Evolutionary conservation across 2,113 vertebrate species (phyloP), one percentile per base, ranked within the genome.

Genomic region (Phrynosoma blainvillii): DNA sequence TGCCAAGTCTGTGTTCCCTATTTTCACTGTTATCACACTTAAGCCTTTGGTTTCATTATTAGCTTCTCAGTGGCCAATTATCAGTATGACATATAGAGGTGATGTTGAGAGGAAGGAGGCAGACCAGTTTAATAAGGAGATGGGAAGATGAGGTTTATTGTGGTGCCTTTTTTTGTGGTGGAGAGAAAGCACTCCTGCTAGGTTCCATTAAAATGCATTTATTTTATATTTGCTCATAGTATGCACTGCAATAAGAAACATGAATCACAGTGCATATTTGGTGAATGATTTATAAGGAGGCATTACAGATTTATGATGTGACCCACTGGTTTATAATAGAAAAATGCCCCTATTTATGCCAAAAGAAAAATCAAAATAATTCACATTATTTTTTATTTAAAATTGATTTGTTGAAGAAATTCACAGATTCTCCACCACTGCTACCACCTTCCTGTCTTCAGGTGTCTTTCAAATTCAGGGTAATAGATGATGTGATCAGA

Each of bases 131-230:
- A 94, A 95, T 94, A 95, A 96, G 93, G 88, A 92, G 81, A 76
- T 2, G 1, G 83, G 54, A 62, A 92, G 89, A 32, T 40, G 56
- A 84, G 68, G 76, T 90, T 94, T 91, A 90, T 85, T 93, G 91
- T 85, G 32, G 83, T 89, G 30, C 86, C 88, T 84, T 66, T 84
- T 11, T 78, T 52, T 87, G 88, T 85, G 76, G 79, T 16, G 18
- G 79, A 88, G 32, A 88, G 82, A 82, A 62, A 92, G 79, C 36
- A 32, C 54, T 92, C 30, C 76, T 82, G 84, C 84, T 90, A 93
- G 86, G 79, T 47, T 23, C 74, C 87, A 90, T 94, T 95, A 94
- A 96, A 95, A 91, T 90, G 40, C 82, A 95, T 94, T 91, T 92
- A 89, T 92, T 94, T 92, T 59, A 79, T 87, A 90, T 92, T 90